Base-by-base conservation (phyloP, 1,140 invertebrate species). In the Delia radicum region DNA sequence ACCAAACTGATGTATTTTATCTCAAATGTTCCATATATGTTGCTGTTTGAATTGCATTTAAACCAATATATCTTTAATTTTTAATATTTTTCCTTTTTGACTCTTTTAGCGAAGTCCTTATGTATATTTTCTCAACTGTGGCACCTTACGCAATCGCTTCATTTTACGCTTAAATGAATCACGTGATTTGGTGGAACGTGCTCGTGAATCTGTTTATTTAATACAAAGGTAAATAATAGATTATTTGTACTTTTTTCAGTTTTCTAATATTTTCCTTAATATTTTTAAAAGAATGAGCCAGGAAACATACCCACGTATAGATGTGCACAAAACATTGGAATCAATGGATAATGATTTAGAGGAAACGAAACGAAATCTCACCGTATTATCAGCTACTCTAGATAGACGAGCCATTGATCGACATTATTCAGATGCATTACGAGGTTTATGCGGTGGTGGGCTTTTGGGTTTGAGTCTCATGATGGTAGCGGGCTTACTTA, bases 381-480 rank as follows among this genome's bases (percentile, higher is more conserved):
- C 81, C 3, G 80, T 78, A 7, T 84, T 94, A 7, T 89, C 90
- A 12, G 88, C 90, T 15, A 86, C 92, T 18, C 87, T 94, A 2
- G 92, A 94, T 78, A 93, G 92, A 79, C 89, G 90, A 33, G 88
- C 89, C 27, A 87, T 94, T 18, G 91, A 94, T 81, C 89, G 89
- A 27, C 91, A 94, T 80, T 94, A 94, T 81, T 87, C 90, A 73
- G 88, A 90, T 31, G 91, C 91, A 0, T 85, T 93, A 26, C 89
- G 89, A 75, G 90, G 91, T n/a, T 87, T 93, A 2, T 95, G 93
- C 80, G 90, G 92, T 78, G 89, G 91, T 27, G 92, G 92, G 75
- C 79, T 95, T 86, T 90, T 89, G 77, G 93, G 94, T 28, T 85
- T 95, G 7, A 90, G 92, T 6, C 90, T 95, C 73, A 93, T 96